Percentiles rank a stretch among this genome's conserved stretches.
Conservation (phyloP, 1,140 invertebrate species). For the Ephestia elutella region DNA sequence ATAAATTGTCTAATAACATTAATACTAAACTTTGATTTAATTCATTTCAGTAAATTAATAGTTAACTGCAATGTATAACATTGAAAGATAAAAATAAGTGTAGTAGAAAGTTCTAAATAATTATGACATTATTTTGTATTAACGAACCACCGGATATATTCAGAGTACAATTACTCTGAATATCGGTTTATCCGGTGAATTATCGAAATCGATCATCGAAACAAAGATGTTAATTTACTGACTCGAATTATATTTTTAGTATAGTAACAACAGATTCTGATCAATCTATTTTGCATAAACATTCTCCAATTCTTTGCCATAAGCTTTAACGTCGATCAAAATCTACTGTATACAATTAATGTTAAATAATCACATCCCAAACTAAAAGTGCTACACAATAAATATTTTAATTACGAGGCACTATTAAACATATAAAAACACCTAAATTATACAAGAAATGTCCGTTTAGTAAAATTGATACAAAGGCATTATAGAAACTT, state of each 20-base stretch:
- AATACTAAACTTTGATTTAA: too few relatives aligned
- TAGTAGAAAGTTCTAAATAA: too few relatives aligned
- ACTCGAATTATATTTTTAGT: conserved; percentile 9
- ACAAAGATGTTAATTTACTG: neutral
- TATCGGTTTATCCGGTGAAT: too few relatives aligned
- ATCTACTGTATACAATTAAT: neutral
- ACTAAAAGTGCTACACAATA: conserved; percentile 11
- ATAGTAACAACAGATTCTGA: neutral
- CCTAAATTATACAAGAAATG: conserved; percentile 9
- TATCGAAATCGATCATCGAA: too few relatives aligned
- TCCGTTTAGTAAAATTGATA: neutral
- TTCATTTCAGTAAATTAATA: too few relatives aligned
- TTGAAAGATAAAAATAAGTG: too few relatives aligned
- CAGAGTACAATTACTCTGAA: too few relatives aligned
- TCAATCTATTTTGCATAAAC: neutral
- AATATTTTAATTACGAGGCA: conserved; percentile 16
- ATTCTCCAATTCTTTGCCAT: neutral
- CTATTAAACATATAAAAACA: conserved; percentile 16
- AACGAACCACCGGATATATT: too few relatives aligned
- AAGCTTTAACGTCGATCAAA: neutral
- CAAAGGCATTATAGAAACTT: neutral
- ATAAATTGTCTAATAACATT: too few relatives aligned
- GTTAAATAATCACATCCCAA: conserved; percentile 1
- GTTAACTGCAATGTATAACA: too few relatives aligned
- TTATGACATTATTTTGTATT: too few relatives aligned